A percentile compares a stretch with the other conserved stretches of the same genome.
Evolutionary conservation across 2,888 invertebrate species (phyloP).

Genomic region (Elmis aenea): DNA sequence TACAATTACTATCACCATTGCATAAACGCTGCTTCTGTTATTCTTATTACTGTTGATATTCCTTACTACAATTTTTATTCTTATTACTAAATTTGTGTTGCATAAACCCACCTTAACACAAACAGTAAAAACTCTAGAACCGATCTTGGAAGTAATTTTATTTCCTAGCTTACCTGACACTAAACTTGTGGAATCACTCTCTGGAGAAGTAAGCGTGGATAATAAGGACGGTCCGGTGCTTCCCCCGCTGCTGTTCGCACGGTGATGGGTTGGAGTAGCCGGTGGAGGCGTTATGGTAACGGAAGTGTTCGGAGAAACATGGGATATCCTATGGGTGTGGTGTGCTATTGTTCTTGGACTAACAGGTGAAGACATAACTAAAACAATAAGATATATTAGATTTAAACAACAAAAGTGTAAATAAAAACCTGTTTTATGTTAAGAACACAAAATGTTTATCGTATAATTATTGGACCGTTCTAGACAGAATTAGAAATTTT

Average conservation of each 20-base stretch:
- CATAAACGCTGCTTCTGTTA: no score
- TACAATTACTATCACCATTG: no score
- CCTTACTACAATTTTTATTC: no score
- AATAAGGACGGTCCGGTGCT: conserved; percentile 36
- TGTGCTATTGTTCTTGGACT: conserved; percentile 28
- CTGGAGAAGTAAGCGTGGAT: conserved; percentile 42
- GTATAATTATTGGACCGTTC: no score
- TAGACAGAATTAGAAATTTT: no score
- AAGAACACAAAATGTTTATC: no score
- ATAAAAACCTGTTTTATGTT: conserved; percentile 5
- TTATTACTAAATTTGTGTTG: no score
- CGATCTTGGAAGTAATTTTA: no score
- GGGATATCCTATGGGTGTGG: conserved; percentile 27
- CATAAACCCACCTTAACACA: no score
- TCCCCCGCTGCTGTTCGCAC: conserved; percentile 54
- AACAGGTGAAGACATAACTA: conserved; percentile 42
- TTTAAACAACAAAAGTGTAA: background rate
- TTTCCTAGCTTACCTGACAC: conserved; percentile 26
- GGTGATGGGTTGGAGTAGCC: conserved; percentile 55
- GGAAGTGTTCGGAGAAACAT: conserved; percentile 30
- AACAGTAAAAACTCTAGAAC: no score
- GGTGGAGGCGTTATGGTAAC: conserved; percentile 50
- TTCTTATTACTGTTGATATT: no score
- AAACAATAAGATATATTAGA: conserved; percentile 22
- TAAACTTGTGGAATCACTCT: conserved; percentile 37